These are phyloP conservation scores for Chrysina gloriosa DNA, from an alignment of 2,888 invertebrate species.

Conservation along the genomic window DNA sequence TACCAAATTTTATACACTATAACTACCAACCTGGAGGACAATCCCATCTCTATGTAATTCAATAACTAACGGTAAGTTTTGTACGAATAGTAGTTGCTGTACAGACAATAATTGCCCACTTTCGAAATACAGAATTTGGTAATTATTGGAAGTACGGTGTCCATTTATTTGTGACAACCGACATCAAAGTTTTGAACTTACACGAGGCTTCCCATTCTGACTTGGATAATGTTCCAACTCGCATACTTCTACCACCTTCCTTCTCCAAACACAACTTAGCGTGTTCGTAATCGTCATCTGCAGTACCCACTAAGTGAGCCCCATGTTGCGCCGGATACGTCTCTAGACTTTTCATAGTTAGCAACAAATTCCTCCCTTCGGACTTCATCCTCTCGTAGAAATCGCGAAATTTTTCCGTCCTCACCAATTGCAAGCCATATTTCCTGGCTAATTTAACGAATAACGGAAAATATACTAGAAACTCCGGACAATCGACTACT, in stretches of 20 bases:
- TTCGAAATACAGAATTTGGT: too few species aligned
- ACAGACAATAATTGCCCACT: too few species aligned
- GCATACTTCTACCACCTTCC: slow-evolving; percentile 60
- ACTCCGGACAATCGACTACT: slow-evolving; percentile 98
- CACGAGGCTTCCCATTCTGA: slow-evolving; percentile 95
- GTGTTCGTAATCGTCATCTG: slow-evolving; percentile 78
- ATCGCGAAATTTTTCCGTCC: slow-evolving; percentile 80
- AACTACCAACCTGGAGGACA: too few species aligned
- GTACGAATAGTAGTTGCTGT: too few species aligned
- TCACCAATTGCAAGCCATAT: slow-evolving; percentile 77
- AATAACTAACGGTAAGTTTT: too few species aligned
- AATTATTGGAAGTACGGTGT: too few species aligned
- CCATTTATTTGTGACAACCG: too few species aligned
- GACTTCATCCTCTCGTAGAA: slow-evolving; percentile 77
- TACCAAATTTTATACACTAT: too few species aligned
- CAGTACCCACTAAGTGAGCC: slow-evolving; percentile 70
- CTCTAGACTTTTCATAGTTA: slow-evolving; percentile 85
- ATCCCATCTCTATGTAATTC: too few species aligned
- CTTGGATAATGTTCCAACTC: slow-evolving; percentile 85
- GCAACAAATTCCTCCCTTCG: slow-evolving; percentile 72
- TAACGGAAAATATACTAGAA: slow-evolving; percentile 92
- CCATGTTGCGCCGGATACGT: slow-evolving; percentile 76
- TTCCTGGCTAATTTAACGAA: slow-evolving; percentile 79
- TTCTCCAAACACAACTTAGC: slow-evolving; percentile 71
- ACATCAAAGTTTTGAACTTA: too few species aligned